phyloP scores from a whole-genome alignment of 2,888 invertebrate species.

The Drosophila histrio region DNA sequence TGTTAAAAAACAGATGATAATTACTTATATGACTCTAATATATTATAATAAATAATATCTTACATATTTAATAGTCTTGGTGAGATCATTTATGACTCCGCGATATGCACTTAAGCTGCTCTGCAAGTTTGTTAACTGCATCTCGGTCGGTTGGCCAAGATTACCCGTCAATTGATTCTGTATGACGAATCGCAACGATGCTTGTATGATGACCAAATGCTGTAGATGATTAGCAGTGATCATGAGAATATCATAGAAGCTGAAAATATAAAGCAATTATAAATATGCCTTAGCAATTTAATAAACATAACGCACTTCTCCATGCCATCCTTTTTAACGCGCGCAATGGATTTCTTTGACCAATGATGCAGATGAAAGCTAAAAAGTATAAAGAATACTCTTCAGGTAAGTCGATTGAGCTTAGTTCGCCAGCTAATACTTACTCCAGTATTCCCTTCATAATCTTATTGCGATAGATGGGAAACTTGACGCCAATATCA shows the following conservation, averaged over 20 bases:
- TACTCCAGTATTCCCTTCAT: conserved; percentile 81
- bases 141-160: conserved; percentile 64
- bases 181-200: conserved; percentile 77
- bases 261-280: conserved; percentile 31
- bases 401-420: neutral
- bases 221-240: conserved; percentile 82
- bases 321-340: conserved; percentile 60
- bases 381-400: neutral
- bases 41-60: conserved; percentile 18
- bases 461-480: conserved; percentile 81
- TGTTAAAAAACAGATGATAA: conserved; percentile 29
- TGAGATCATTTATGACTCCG: conserved; percentile 68
- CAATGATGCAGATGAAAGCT: conserved; percentile 84
- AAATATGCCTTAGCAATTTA: neutral
- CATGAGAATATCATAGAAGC: conserved; percentile 83
- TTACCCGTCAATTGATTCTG: conserved; percentile 45
- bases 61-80: conserved; percentile 82
- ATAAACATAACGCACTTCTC: conserved; percentile 51
- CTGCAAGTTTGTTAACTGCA: conserved; percentile 56
- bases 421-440: conserved; percentile 32
- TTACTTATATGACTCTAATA: neutral
- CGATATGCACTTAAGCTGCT: conserved; percentile 71
- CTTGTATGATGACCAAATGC: conserved; percentile 80
- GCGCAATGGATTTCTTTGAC: conserved; percentile 79
- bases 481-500: conserved; percentile 77